Conservation (phyloP, 2,113 vertebrate genomes). For the Ptilorrhoa leucosticta region DNA sequence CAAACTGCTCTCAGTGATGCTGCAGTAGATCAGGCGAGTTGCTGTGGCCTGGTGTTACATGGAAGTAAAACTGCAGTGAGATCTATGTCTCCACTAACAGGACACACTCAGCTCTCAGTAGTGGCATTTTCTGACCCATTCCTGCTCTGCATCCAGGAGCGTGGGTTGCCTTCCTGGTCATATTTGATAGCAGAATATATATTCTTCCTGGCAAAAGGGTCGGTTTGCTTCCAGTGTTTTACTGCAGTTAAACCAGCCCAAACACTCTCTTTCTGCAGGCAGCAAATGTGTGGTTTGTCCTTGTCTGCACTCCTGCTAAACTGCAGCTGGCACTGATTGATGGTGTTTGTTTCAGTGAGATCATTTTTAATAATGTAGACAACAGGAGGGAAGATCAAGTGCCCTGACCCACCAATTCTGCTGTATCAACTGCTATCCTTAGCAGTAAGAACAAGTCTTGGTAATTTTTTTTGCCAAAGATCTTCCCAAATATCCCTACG, state of each 20-base stretch:
- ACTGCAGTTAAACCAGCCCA: not conserved
- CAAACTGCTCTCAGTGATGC: not conserved
- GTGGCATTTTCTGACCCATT: not conserved
- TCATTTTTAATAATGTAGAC: slow-evolving; percentile 47
- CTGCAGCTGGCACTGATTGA: slow-evolving; percentile 52
- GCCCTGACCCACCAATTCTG: not conserved
- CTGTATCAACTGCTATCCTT: not conserved
- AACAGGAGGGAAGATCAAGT: slow-evolving; percentile 14
- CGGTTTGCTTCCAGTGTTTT: not conserved
- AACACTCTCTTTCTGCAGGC: not conserved
- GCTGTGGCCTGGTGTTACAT: not conserved
- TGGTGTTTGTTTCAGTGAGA: slow-evolving; percentile 42
- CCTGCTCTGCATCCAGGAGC: not conserved
- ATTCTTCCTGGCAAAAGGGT: not conserved
- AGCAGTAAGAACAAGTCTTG: not conserved
- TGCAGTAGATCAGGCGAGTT: not conserved
- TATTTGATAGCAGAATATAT: not conserved
- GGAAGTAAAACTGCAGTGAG: not conserved
- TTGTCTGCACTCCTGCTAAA: slow-evolving; percentile 27
- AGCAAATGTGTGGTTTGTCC: not conserved
- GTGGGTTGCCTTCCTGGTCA: not conserved
- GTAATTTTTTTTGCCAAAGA: not conserved
- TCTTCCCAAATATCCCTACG: not conserved
- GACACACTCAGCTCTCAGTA: not conserved
- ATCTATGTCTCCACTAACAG: not conserved